Evolutionary conservation across 2,797 vertebrate genomes (phyloP), one percentile per base, ranked within the genome.

Genomic region (Parotocinclus haroldoi): DNA sequence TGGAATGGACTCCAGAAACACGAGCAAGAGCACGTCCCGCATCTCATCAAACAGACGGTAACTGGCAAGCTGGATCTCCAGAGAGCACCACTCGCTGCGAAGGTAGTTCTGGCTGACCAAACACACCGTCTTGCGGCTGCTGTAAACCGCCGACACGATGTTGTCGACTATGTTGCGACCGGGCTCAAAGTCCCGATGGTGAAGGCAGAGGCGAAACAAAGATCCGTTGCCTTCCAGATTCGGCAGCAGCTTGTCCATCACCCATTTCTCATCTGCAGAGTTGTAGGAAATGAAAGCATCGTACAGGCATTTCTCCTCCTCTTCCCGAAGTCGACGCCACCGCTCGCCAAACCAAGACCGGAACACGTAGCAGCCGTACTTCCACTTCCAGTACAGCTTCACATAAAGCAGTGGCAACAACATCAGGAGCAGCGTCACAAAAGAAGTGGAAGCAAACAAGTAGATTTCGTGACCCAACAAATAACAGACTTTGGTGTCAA

Each of bases 271-370:
- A 79, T 94, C 91, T 7, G 80, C 84, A 1, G 88, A 91, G 62
- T 92, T 93, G 72, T 94, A 95, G 68, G 93, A 96, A 79, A 96
- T 84, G 58, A 95, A 96, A 0, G 91, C 93, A 37, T 94, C 92
- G 9, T 92, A 95, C 60, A 81, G 79, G 77, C 87, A 93, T 4
- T 84, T 80, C 69, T 92, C 86, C 42, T 90, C 88, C 42, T 91
- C 71, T 0, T 91, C 89, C 42, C 85, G 80, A 18, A 87, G 62
- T 58, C 78, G 85, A 42, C 83, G 85, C 91, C 91, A 93, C 51
- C 84, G 87, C 56, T 92, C 85, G 0, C 88, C 72, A 63, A 91
- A 90, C 92, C 92, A 94, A 12, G 90, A 84, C 0, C 83, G 71
- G 62, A 93, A 89, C 14, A 93, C 85, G 37, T 93, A 95, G 72